phyloP scores from a whole-genome alignment of 2,113 vertebrate genomes.

The Nycticorax nycticorax region DNA sequence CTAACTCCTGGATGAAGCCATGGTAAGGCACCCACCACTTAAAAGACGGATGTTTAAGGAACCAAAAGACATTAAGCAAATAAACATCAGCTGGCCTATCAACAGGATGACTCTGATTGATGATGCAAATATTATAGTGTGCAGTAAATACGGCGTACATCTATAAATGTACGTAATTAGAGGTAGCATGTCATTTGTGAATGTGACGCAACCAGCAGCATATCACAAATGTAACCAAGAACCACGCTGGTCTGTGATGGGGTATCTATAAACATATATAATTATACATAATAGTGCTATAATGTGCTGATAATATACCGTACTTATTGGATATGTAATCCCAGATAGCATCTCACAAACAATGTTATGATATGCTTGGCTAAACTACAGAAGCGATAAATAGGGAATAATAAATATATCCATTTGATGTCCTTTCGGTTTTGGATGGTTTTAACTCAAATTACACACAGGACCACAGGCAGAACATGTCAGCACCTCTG shows the following conservation, averaged over 20 bases:
- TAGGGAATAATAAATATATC: not conserved
- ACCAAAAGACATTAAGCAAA: not conserved
- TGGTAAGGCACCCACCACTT: not conserved
- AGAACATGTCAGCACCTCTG: not conserved
- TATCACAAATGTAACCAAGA: conserved; percentile 8
- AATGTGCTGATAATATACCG: not conserved
- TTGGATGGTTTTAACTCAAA: not conserved
- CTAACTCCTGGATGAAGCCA: not conserved
- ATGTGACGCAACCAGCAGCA: not conserved
- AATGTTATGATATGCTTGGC: not conserved
- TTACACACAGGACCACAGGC: rapidly evolving
- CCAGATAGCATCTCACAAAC: conserved; percentile 36
- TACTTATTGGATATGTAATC: conserved; percentile 21
- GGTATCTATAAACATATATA: conserved; percentile 20
- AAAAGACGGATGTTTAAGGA: conserved; percentile 12
- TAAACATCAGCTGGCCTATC: conserved; percentile 22
- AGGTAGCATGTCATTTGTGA: not conserved
- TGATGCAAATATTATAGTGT: conserved; percentile 8
- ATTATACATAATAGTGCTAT: conserved; percentile 18
- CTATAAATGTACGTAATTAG: not conserved
- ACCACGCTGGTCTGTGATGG: not conserved
- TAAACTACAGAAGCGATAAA: not conserved
- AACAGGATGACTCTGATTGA: conserved; percentile 46
- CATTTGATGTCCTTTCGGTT: not conserved
- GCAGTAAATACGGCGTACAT: not conserved